phyloP scores from a whole-genome alignment of 1,140 invertebrate species.

The Diuraphis noxia region DNA sequence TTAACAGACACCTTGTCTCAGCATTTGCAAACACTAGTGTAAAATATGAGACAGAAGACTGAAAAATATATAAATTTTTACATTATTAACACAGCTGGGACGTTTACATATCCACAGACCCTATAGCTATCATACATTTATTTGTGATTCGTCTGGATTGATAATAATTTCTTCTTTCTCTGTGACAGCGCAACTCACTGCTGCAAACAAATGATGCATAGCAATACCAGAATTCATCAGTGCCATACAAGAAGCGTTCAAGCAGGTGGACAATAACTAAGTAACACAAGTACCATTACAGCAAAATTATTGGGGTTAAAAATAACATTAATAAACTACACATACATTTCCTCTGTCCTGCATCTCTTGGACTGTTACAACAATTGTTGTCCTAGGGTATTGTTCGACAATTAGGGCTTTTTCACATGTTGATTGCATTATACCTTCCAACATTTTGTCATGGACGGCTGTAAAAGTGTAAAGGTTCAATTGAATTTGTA shows the following conservation, averaged over 20 bases:
- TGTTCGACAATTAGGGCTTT: constrained; percentile 69
- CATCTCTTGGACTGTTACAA: constrained; percentile 82
- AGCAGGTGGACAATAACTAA: constrained; percentile 74
- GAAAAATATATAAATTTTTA: background rate
- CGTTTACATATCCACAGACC: background rate
- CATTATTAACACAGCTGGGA: background rate
- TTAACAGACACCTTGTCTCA: background rate
- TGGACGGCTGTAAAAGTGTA: constrained; percentile 67
- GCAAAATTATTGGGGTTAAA: background rate
- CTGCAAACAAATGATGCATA: constrained; percentile 80
- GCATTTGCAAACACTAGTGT: constrained; percentile 40
- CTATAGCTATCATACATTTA: constrained; percentile 60
- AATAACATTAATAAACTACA: constrained; percentile 43
- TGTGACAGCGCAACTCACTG: constrained; percentile 73
- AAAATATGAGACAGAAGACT: constrained; percentile 34
- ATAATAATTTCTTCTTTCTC: constrained; percentile 68
- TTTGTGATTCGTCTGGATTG: constrained; percentile 67
- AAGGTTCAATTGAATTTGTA: background rate
- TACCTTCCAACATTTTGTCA: constrained; percentile 75
- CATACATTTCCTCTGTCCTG: constrained; percentile 81
- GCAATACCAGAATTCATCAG: constrained; percentile 78
- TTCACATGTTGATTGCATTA: constrained; percentile 77
- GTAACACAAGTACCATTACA: constrained; percentile 48
- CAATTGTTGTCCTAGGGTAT: constrained; percentile 78
- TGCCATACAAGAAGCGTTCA: constrained; percentile 82